phyloP scores from a whole-genome alignment of 1,140 invertebrate genomes.

The Zophobas morio region DNA sequence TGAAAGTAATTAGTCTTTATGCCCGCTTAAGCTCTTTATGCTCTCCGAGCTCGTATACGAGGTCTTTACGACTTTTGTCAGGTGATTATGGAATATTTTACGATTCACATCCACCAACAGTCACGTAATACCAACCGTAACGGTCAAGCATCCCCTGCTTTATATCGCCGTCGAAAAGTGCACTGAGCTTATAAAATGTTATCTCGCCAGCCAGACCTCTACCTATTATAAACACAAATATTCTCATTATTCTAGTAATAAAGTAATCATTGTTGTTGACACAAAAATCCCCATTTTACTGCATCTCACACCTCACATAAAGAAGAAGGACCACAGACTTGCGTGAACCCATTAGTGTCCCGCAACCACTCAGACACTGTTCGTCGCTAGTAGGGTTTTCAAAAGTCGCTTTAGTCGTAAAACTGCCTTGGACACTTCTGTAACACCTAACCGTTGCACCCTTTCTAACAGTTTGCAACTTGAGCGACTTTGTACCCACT shows the following conservation, averaged over 20 bases:
- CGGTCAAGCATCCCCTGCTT: background rate
- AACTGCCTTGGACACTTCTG: too few species aligned
- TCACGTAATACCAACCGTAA: background rate
- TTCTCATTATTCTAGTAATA: background rate
- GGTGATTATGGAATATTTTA: slow-evolving; percentile 24
- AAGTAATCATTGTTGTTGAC: background rate
- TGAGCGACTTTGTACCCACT: too few species aligned
- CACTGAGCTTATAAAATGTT: slow-evolving; percentile 41
- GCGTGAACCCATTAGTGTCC: too few species aligned
- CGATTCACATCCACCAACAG: background rate
- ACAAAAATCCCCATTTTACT: background rate
- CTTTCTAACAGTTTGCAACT: too few species aligned
- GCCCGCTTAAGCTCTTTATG: background rate
- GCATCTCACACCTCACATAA: background rate
- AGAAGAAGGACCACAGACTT: too few species aligned
- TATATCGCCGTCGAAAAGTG: background rate
- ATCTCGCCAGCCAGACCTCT: slow-evolving; percentile 19
- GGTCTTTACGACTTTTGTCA: slow-evolving; percentile 14
- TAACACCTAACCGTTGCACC: too few species aligned
- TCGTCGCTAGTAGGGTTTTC: too few species aligned
- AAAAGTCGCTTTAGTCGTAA: too few species aligned
- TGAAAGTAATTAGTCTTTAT: background rate
- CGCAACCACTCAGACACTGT: too few species aligned
- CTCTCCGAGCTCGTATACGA: background rate
- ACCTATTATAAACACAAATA: background rate